phyloP scores from a whole-genome alignment of 1,140 invertebrate species.

The Zaprionus ghesquierei region DNA sequence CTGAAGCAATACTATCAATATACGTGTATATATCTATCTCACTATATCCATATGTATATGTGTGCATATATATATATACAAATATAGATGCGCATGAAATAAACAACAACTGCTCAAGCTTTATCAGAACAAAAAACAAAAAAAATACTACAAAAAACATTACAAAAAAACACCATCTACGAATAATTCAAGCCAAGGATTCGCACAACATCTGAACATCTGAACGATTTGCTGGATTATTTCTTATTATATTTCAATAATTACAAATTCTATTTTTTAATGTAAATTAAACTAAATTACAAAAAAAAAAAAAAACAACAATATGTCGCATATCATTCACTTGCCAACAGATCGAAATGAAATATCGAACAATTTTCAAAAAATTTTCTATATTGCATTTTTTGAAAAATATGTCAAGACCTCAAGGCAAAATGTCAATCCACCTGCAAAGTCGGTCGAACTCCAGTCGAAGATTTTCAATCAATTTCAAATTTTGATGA shows the following conservation, averaged over 20 bases:
- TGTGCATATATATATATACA: constrained; percentile 23
- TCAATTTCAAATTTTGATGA: too few relatives aligned
- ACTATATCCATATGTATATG: constrained; percentile 25
- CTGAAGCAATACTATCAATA: constrained; percentile 46
- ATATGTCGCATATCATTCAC: background rate
- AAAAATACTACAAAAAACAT: constrained; percentile 38
- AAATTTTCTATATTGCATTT: too few relatives aligned
- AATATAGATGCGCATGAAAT: constrained; percentile 18
- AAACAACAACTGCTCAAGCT: constrained; percentile 33
- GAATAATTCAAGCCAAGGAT: constrained; percentile 70
- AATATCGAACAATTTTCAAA: too few relatives aligned
- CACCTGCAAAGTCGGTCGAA: too few relatives aligned
- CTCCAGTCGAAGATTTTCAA: too few relatives aligned
- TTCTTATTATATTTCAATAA: constrained; percentile 73
- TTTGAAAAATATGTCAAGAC: too few relatives aligned
- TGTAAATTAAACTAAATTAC: constrained; percentile 79
- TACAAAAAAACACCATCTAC: constrained; percentile 49
- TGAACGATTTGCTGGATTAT: constrained; percentile 68
- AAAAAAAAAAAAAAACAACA: constrained; percentile 49
- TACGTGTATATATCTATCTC: constrained; percentile 39
- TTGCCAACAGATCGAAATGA: too few relatives aligned
- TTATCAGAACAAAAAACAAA: constrained; percentile 25
- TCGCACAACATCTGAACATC: constrained; percentile 66
- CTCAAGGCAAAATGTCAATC: too few relatives aligned
- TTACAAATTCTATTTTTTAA: constrained; percentile 79